Evolutionary conservation across 2,888 invertebrate species (phyloP), one percentile per base, ranked within the genome.

Genomic region (Erebia epiphron): DNA sequence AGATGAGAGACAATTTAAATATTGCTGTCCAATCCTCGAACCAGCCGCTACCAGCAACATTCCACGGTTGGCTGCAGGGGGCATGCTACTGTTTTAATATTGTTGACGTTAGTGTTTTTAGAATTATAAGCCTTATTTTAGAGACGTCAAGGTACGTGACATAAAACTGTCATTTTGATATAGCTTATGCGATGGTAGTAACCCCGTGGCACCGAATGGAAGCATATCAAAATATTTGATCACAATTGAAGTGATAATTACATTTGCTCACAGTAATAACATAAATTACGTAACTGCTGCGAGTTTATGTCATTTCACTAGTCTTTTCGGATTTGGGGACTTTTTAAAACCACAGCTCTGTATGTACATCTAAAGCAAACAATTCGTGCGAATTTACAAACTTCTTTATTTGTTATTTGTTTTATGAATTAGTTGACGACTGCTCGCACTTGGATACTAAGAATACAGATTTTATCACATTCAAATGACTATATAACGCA

Each of bases 401-500:
- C 41, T 60, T 41, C 35, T 61, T 67, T 67, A 67, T 76, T 77
- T 80, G 76, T 75, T 81, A 74, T 86, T 86, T 84, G 76, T 78
- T 71, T 77, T 82, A 79, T 75, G 80, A 79, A 82, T 85, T 84
- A 76, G 77, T 76, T 68, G 11, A 69, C 61, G 57, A 13, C 72
- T 78, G 77, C 79, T 73, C 67, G 76, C 75, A 76, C 73, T 75
- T 77, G 78, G 73, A 75, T 76, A 73, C 79, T 85, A 77, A 78
- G 90, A 89, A 89, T 72, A 75, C 69, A 65, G 73, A 72, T 79
- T 80, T 77, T 78, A 77, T 74, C 77, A 75, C 76, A 71, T 75
- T 76, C 66, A 72, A 75, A 76, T 77, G 77, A 77, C 71, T 89
- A 89, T 89, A 89, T 83, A 79, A 87, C 82, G 79, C 77, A 65